phyloP scores from a whole-genome alignment of 2,888 invertebrate species.

The Eupithecia subumbrata region DNA sequence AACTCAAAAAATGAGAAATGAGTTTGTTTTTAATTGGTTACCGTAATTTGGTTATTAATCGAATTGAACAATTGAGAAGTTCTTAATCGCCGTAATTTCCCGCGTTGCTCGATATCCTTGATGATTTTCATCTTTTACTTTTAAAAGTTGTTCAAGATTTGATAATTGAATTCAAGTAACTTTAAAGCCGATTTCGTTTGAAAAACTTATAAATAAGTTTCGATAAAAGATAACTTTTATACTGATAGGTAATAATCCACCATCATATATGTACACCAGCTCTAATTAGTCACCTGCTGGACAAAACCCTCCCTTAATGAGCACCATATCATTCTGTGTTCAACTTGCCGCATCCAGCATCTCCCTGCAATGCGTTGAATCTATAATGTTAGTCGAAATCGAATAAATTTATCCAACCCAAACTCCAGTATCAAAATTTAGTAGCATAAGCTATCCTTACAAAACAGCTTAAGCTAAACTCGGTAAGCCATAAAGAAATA shows the following conservation, averaged over 20 bases:
- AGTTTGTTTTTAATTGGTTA: neutral
- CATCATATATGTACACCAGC: no score
- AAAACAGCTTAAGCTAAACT: neutral
- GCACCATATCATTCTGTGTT: no score
- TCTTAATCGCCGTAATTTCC: neutral
- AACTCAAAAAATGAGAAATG: neutral
- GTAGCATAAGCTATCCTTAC: neutral
- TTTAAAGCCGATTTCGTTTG: no score
- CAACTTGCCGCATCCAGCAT: neutral
- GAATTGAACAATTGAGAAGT: neutral
- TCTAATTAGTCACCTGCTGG: no score
- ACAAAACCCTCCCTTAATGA: no score
- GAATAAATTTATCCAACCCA: neutral
- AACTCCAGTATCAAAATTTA: slow-evolving; percentile 2
- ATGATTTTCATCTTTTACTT: neutral
- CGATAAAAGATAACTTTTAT: no score
- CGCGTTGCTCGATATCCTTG: neutral
- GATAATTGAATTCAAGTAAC: neutral
- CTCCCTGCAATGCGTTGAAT: neutral
- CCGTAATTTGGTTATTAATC: neutral
- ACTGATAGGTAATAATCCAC: no score
- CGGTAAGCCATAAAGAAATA: slow-evolving; percentile 23
- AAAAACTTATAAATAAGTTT: no score
- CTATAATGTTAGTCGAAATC: neutral
- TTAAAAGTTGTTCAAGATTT: neutral